Conservation (phyloP, 1,140 invertebrate genomes). For the Cardiocondyla obscurior region DNA sequence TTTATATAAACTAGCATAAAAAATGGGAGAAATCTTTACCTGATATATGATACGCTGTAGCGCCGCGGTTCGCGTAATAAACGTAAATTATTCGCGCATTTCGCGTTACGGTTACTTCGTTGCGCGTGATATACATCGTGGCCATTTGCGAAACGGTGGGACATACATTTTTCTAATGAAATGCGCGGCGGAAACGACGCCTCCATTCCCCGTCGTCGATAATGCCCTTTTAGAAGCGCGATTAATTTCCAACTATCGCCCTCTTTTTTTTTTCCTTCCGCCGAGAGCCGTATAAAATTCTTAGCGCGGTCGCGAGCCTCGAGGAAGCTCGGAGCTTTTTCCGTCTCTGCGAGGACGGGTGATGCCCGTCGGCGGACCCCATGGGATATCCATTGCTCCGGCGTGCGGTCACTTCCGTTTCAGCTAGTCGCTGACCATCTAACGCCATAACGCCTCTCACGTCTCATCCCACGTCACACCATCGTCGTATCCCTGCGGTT, state of each 20-base stretch:
- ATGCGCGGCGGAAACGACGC: neutral
- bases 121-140: conserved; percentile 36
- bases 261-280: neutral
- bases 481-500: conserved; percentile 71
- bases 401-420: conserved; percentile 81
- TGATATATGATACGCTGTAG: conserved; percentile 37
- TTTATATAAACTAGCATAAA: conserved; percentile 3
- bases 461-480: conserved; percentile 58
- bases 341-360: neutral
- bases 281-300: neutral
- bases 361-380: conserved; percentile 45
- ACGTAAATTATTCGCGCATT: conserved; percentile 49
- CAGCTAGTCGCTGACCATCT: conserved; percentile 71
- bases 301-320: neutral
- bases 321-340: neutral
- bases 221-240: neutral
- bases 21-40: conserved; percentile 20
- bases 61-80: conserved; percentile 30
- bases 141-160: conserved; percentile 30
- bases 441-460: conserved; percentile 67
- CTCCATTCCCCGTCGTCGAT: neutral
- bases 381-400: conserved; percentile 64
- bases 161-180: conserved; percentile 25
- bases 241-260: neutral
- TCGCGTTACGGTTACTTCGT: conserved; percentile 32